Percentiles rank a stretch among this genome's conserved stretches.
These are phyloP conservation scores for Struthio camelus DNA, from an alignment of 2,113 vertebrate species.

Conservation along the genomic window DNA sequence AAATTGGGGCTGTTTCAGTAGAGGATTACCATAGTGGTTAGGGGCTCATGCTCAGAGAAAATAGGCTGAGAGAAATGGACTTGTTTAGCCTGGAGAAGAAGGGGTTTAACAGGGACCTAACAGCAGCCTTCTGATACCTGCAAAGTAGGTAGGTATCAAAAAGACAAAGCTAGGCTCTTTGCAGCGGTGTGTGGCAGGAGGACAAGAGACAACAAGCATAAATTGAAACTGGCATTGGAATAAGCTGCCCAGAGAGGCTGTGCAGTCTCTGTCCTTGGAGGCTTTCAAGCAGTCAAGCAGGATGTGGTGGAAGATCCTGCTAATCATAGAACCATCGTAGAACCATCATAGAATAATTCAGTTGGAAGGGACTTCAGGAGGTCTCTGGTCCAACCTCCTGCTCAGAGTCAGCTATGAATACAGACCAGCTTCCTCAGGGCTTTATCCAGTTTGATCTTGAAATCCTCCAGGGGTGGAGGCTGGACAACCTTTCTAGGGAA, in stretches of 20 bases:
- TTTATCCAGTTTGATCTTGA: neutral
- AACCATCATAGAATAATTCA: neutral
- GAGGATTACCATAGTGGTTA: neutral
- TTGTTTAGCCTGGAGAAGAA: neutral
- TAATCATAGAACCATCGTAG: neutral
- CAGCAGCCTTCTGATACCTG: neutral
- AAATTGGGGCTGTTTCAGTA: neutral
- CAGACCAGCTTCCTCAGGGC: neutral
- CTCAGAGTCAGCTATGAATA: neutral
- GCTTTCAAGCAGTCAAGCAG: neutral
- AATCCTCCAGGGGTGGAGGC: neutral
- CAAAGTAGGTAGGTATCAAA: neutral
- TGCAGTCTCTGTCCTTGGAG: neutral
- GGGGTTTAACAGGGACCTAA: neutral
- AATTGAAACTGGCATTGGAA: neutral
- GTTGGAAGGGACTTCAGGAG: neutral
- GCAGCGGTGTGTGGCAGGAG: neutral
- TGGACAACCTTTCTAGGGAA: neutral
- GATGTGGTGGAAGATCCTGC: neutral
- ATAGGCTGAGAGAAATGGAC: neutral
- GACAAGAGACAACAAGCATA: neutral
- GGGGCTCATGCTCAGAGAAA: neutral
- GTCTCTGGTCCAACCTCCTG: neutral
- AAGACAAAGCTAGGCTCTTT: neutral
- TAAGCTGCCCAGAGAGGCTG: neutral